Base-by-base conservation (phyloP, 2,797 vertebrate genomes). In the Gorsachius magnificus region DNA sequence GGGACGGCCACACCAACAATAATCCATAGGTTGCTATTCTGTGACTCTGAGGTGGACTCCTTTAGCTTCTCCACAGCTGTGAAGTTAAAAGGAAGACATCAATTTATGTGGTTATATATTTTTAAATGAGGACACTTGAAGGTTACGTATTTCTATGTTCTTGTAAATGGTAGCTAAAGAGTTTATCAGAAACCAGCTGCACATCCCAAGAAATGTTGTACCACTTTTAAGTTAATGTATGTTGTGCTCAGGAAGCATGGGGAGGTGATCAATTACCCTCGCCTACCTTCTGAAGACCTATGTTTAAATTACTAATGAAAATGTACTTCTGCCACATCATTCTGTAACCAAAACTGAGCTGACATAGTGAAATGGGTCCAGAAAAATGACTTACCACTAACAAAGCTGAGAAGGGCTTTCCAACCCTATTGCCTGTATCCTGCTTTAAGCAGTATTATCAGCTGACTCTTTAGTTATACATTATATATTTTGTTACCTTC, bases 1-100 rank as follows among this genome's bases (percentile, higher is more conserved):
- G 99, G 99, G 25, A 99, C 99, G 2, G 98, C 98, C 95, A 99
- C 99, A 1, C 99, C 99, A 1, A 99, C 98, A 0, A 99, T 98
- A 94, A 99, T 98, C 99, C 99, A 99, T 13, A 99, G 97, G 74
- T 99, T 99, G 97, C 97, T 98, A 86, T 98, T 99, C 97, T 99
- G 99, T 10, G 99, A 98, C 97, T 99, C 99, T 0, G 99, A 98
- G 0, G 98, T 93, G 0, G 98, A 97, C 63, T 98, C 97, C 31
- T 98, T 97, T 93, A 98, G 90, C 31, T 98, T 98, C 97, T 99
- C 99, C 95, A 99, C 98, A 50, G 99, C 99, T 99, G 96, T 11
- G 9, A 71, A 76, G 46, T 76, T 16, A 90, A 78, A 76, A 88
- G 60, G 14, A 86, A 95, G 53, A 93, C 16, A 82, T 60, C 2